These are phyloP conservation scores for Polyergus mexicanus DNA, from an alignment of 1,140 invertebrate species.

Conservation along the genomic window DNA sequence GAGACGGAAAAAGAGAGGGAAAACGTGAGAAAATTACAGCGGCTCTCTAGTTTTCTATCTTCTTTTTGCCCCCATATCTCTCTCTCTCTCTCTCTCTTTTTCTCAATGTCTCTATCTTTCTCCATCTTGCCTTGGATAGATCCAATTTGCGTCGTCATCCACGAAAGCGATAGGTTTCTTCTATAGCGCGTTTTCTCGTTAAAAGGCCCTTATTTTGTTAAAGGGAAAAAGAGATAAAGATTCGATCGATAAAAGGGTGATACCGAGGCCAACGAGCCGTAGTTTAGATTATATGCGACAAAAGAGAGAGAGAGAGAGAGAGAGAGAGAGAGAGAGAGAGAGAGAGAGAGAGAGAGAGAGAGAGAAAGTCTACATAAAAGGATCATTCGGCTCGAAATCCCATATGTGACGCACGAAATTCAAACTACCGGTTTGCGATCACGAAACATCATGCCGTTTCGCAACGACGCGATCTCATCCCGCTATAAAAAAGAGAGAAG, in stretches of 20 bases:
- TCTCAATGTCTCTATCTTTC: no score
- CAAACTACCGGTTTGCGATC: neutral
- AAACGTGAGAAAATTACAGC: conserved; percentile 23
- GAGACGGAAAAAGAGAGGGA: neutral
- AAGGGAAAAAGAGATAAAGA: neutral
- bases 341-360: no score
- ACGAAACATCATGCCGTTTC: neutral
- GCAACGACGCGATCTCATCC: neutral
- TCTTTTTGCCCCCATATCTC: neutral
- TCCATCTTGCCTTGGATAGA: conserved; percentile 1
- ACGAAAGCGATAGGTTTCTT: conserved; percentile 46
- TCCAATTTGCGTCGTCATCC: conserved; percentile 43
- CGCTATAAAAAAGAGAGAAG: neutral
- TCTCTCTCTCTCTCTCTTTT: neutral
- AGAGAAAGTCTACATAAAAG: neutral
- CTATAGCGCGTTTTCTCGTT: neutral
- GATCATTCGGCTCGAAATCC: neutral
- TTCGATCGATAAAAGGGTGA: conserved; percentile 32
- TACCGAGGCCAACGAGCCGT: neutral
- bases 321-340: no score
- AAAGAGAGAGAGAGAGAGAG: neutral
- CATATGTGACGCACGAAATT: neutral
- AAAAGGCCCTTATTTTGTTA: conserved; percentile 31
- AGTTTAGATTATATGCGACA: neutral
- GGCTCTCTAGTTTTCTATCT: neutral